Evolutionary conservation across 2,797 vertebrate genomes (phyloP).

Genomic region (Galago senegalensis): DNA sequence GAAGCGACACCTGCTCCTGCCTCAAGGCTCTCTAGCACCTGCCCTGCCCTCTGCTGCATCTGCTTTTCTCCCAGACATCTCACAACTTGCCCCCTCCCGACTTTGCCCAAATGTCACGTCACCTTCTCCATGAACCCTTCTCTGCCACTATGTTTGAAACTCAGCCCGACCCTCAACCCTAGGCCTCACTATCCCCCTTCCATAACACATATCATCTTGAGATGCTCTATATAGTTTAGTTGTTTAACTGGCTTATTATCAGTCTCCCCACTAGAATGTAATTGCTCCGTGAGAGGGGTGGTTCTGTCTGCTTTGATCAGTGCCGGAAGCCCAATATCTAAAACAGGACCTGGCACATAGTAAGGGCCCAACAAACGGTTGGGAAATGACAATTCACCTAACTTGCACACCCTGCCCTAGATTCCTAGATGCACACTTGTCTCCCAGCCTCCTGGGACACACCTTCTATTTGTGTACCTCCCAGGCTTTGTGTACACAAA

Average conservation of each 20-base stretch:
- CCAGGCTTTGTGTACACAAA: neutral
- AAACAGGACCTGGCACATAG: neutral
- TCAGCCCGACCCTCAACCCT: neutral
- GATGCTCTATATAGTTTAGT: neutral
- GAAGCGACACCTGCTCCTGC: neutral
- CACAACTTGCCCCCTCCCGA: neutral
- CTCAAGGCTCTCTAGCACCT: neutral
- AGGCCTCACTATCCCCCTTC: neutral
- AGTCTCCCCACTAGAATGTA: neutral
- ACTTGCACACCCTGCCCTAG: fast-evolving
- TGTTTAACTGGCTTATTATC: neutral
- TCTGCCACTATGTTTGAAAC: neutral
- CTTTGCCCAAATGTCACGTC: neutral
- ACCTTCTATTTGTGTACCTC: neutral
- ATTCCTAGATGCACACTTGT: neutral
- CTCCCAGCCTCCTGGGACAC: neutral
- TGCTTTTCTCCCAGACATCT: neutral
- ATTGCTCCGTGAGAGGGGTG: neutral
- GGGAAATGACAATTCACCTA: neutral
- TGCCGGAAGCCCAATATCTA: neutral
- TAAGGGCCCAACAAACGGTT: neutral
- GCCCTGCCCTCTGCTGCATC: neutral
- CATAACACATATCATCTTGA: neutral
- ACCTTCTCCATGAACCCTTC: neutral
- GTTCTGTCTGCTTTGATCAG: neutral